A percentile compares a stretch with the other conserved stretches of the same genome.
Evolutionary conservation across 1,140 invertebrate genomes (phyloP).

Genomic region (Aphidius gifuensis): DNA sequence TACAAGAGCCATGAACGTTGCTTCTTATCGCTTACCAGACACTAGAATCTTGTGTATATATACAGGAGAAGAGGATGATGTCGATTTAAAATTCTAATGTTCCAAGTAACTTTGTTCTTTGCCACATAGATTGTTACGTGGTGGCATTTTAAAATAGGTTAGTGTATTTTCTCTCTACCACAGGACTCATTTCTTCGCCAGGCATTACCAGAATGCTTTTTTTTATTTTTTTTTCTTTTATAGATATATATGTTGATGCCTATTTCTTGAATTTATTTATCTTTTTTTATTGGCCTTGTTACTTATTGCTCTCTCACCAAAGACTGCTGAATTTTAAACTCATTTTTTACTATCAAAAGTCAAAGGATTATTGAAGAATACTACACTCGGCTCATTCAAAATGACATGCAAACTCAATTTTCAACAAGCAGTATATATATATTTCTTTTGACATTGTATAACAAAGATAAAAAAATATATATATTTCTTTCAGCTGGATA

Average conservation of each 20-base stretch:
- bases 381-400: constrained; percentile 2
- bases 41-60: not conserved
- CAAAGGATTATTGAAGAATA: not conserved
- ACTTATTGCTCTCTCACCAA: too few species aligned
- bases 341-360: not conserved
- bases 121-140: constrained; percentile 24
- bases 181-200: constrained; percentile 11
- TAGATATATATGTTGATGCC: not conserved
- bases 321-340: not conserved
- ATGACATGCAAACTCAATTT: constrained; percentile 24
- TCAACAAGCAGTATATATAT: too few species aligned
- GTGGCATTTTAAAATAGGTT: constrained; percentile 25
- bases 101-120: constrained; percentile 24
- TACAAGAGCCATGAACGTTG: not conserved
- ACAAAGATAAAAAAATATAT: too few species aligned
- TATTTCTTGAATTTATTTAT: not conserved
- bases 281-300: constrained; percentile 1
- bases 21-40: constrained; percentile 12
- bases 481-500: not conserved
- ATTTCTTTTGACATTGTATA: not conserved
- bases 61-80: constrained; percentile 15
- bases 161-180: constrained; percentile 20
- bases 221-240: constrained; percentile 15
- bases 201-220: constrained; percentile 11
- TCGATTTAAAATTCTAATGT: constrained; percentile 26